Percentiles rank a stretch among this genome's conserved stretches.
phyloP scores from a whole-genome alignment of 2,888 invertebrate genomes.

The Tortrix viridana region DNA sequence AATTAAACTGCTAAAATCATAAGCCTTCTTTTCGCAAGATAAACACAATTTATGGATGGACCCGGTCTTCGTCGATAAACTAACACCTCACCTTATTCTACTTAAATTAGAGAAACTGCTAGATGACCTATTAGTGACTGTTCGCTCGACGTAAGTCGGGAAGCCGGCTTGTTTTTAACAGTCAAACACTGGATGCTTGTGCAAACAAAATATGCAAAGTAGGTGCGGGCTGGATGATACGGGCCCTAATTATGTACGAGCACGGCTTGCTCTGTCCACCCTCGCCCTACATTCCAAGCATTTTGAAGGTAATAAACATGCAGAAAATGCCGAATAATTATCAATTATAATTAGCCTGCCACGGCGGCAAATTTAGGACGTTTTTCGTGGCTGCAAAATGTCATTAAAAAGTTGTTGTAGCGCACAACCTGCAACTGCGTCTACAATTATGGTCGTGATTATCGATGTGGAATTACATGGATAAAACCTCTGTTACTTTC shows the following conservation, averaged over 20 bases:
- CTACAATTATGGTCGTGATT: no score
- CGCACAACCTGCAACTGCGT: no score
- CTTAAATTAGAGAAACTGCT: neutral
- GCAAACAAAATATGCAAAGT: conserved; percentile 38
- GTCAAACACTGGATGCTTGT: conserved; percentile 36
- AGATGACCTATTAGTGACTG: conserved; percentile 21
- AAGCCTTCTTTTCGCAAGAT: no score
- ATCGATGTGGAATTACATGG: no score
- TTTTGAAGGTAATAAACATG: conserved; percentile 37
- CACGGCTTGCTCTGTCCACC: conserved; percentile 37
- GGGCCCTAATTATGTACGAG: conserved; percentile 37
- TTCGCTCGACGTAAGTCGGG: conserved; percentile 23
- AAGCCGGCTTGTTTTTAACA: conserved; percentile 36
- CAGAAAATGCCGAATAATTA: conserved; percentile 36
- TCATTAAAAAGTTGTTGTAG: conserved; percentile 30
- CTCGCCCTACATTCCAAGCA: conserved; percentile 38
- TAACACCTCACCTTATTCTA: neutral
- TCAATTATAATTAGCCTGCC: conserved; percentile 38
- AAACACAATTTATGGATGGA: no score
- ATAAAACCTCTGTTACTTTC: no score
- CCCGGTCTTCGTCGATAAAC: no score
- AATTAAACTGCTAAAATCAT: no score
- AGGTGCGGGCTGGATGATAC: conserved; percentile 36
- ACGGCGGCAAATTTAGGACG: conserved; percentile 33
- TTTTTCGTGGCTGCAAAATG: conserved; percentile 23